These are phyloP conservation scores for Labeo calbasu DNA, from an alignment of 2,797 vertebrate species.

Conservation along the genomic window DNA sequence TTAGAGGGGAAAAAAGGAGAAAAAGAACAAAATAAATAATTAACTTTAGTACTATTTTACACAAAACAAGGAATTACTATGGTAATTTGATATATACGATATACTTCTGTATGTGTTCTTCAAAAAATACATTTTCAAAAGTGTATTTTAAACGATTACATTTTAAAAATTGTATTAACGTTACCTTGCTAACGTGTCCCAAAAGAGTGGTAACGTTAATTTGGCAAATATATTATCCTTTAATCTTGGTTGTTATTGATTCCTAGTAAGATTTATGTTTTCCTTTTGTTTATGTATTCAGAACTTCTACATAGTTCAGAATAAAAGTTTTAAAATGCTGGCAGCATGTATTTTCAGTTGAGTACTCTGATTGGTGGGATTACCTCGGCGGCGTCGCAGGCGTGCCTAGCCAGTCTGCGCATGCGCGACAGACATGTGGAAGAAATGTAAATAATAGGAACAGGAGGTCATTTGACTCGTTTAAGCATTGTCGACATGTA, in stretches of 20 bases:
- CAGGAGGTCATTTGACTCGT: too few species aligned
- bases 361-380: not conserved
- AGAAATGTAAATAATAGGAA: not conserved
- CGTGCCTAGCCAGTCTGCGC: not conserved
- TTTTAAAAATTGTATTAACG: not conserved
- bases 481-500: slow-evolving; percentile 5
- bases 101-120: too few species aligned
- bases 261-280: not conserved
- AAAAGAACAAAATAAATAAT: not conserved
- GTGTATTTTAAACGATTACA: not conserved
- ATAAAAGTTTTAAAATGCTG: not conserved
- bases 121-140: too few species aligned
- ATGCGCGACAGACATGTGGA: slow-evolving; percentile 11
- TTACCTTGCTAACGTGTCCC: not conserved
- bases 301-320: not conserved
- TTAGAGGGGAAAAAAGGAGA: not conserved
- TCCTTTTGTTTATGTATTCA: not conserved
- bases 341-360: not conserved
- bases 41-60: not conserved
- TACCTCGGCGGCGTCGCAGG: not conserved
- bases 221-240: not conserved
- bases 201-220: not conserved
- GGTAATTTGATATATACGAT: not conserved
- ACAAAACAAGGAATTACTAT: not conserved
- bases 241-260: not conserved